Base-by-base conservation (phyloP, 2,113 vertebrate genomes). In the Cynocephalus volans region DNA sequence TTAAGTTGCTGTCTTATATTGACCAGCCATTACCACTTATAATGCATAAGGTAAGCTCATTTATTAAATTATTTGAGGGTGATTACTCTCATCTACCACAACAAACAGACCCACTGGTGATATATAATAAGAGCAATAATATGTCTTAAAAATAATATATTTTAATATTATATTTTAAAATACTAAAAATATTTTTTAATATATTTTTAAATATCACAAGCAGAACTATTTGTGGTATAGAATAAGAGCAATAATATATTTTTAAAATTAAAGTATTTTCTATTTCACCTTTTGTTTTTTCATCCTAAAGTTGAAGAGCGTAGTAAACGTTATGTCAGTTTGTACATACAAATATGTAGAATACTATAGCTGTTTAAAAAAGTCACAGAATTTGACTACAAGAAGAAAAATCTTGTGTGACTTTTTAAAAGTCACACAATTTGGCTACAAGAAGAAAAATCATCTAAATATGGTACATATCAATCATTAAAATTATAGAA, bases 401-500 rank as follows among this genome's bases (percentile, higher is more conserved):
- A 36, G 23, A 67, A 41, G 9, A 80, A 88, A 81, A 92, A 92
- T 93, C 14, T n/a, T n/a, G n/a, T n/a, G n/a, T n/a, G n/a, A n/a
- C n/a, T n/a, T n/a, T n/a, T n/a, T n/a, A n/a, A n/a, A 41, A 41
- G 41, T 82, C 26, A 76, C 3, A 70, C 6, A 50, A 76, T 56
- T 88, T 45, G 13, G 6, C 15, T 67, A 77, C 28, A 86, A 36
- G 23, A 67, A 41, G 9, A 80, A 88, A 81, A 92, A 92, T 93
- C 14, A 75, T 75, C 2, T 85, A 76, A 84, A 87, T 77, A 52
- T 69, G 28, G 18, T 64, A 28, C 97, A 65, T 28, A 94, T 96
- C 0, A 91, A 94, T 96, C 0, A 91, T 70, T 0, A 1, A 95
- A 98, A 95, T 96, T 97, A 95, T 67, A 70, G 1, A 96, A 90